Base-by-base conservation (phyloP, 2,113 vertebrate species). In the Microcebus griseorufus region DNA sequence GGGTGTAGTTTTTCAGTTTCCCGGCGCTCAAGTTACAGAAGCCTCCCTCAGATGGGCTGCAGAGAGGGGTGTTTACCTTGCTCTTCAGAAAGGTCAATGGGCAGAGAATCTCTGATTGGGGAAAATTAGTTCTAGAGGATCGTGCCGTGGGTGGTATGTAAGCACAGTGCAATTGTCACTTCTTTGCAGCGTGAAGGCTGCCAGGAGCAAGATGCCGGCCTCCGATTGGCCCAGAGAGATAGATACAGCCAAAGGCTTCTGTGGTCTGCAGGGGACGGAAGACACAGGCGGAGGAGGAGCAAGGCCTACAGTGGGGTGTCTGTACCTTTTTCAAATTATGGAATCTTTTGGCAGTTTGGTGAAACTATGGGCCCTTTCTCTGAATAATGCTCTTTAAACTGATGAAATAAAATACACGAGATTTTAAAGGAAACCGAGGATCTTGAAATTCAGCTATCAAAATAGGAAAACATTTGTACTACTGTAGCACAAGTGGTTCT, bases 51-150 rank as follows among this genome's bases (percentile, higher is more conserved):
- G 16, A 6, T 32, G 39, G 48, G 34, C 48, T 53, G 25, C 14
- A 42, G 65, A n/a, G 12, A 1, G 0, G 2, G 7, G 55, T 0
- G 4, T 7, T 39, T n/a, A 23, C 22, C 13, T 27, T 29, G 16
- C 20, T 85, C 4, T 60, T 64, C 20, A 13, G 32, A 85, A 69
- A 58, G 12, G 62, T 58, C 22, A 67, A 20, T 4, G 34, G 64
- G 34, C 39, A 29, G 58, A 69, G 64, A 22, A 37, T 4, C 22
- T 65, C 32, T 16, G 37, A 60, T 7, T 6, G 76, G 82, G 72
- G 34, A 32, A 64, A 12, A 25, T 4, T 12, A 11, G 6, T 18
- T 70, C 64, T 23, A 13, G 79, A 37, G 23, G 53, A 67, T 20
- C 2, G 6, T 3, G 17, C 37, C 9, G 0, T 6, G 27, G 81